phyloP scores from a whole-genome alignment of 92 coral and sea anemone species.

The Blastomussa wellsi region DNA sequence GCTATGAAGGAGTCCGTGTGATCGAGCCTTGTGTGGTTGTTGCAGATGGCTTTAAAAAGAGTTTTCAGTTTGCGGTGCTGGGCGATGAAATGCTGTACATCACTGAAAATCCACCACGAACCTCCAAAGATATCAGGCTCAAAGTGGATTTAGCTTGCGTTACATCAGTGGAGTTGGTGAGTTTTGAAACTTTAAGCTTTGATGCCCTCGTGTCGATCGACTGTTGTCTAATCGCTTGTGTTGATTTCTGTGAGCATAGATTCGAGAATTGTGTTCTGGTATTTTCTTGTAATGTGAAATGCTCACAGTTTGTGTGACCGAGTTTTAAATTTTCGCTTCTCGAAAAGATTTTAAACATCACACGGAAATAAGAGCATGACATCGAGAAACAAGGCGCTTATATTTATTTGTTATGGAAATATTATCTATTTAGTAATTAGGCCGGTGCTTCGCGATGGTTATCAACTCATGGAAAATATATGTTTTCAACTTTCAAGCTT shows the following conservation, averaged over 20 bases:
- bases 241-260: not conserved
- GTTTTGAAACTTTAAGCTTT: conserved; percentile 23
- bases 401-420: not conserved
- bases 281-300: not conserved
- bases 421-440: not conserved
- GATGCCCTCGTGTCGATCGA: not conserved
- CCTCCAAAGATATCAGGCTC: conserved; percentile 80
- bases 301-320: not conserved
- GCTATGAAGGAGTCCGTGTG: conserved; percentile 85
- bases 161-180: conserved; percentile 82
- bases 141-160: conserved; percentile 77
- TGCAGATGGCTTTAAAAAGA: conserved; percentile 84
- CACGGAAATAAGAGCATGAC: not conserved
- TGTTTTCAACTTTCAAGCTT: not conserved
- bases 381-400: not conserved
- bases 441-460: not conserved
- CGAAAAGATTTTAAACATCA: not conserved
- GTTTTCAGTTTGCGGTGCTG: conserved; percentile 86
- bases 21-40: conserved; percentile 96
- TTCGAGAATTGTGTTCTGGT: not conserved
- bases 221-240: not conserved
- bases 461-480: no score
- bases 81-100: conserved; percentile 91
- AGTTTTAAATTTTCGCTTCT: not conserved
- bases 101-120: conserved; percentile 93